Base-by-base conservation (phyloP, 2,113 vertebrate species). In the Ctenomys sociabilis region DNA sequence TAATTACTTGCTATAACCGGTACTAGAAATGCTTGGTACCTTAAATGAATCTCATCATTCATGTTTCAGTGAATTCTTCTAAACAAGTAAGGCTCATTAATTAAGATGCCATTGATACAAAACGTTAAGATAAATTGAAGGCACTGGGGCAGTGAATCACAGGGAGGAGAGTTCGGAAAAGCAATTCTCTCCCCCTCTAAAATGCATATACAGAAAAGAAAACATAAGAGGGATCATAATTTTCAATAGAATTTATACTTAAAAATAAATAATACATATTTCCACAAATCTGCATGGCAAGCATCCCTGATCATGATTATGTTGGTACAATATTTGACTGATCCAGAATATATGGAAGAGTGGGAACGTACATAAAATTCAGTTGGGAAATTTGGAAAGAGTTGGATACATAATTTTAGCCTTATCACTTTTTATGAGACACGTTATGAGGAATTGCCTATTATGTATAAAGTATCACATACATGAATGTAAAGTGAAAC, bases 1-100 rank as follows among this genome's bases (percentile, higher is more conserved):
- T 97, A 98, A 98, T 98, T 97, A 97, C 95, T 96, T 97, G 85
- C 90, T 90, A 97, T 92, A 89, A 89, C 85, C 95, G 52, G 45
- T 84, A 91, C 40, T 88, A 95, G 93, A 97, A 97, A 96, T 97
- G 92, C 78, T 93, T 87, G 4, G 45, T 92, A 90, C 32, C 75
- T 94, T 93, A 97, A 97, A 97, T 96, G 96, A 98, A 97, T 97
- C 91, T 95, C 91, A 95, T 87, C 96, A 97, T 97, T 98, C 84
- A 96, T 97, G 68, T 66, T 91, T 4, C 7, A 84, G 59, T 90
- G 91, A 97, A 96, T 97, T 93, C 59, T 64, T 97, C 82, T 97
- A 97, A 87, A 97, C 45, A 64, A 90, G 7, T 59, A 43, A 35
- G 28, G 5, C 28, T 84, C 37, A 28, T 64, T 61, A 95, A 87